Conservation (phyloP, 2,797 vertebrate species). For the Oreortyx pictus region DNA sequence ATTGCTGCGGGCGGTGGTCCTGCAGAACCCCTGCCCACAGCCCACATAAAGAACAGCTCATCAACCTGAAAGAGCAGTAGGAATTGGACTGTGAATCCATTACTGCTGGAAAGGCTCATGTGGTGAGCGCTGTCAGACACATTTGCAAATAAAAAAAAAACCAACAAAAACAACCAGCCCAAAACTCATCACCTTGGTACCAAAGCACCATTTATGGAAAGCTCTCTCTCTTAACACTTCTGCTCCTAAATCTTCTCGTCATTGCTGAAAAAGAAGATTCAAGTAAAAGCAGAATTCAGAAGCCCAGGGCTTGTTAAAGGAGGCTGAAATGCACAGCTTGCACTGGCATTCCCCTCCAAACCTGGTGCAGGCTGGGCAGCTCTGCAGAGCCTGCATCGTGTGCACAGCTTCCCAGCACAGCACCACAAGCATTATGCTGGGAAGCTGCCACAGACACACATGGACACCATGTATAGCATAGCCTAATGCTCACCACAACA, state of each 20-base stretch:
- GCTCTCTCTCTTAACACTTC: background rate
- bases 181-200: background rate
- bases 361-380: background rate
- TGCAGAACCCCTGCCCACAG: background rate
- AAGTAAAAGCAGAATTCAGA: background rate
- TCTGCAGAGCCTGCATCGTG: rapidly evolving
- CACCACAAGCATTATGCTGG: background rate
- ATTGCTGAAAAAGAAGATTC: background rate
- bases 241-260: background rate
- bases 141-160: background rate
- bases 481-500: background rate
- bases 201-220: background rate
- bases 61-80: background rate
- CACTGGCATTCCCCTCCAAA: background rate
- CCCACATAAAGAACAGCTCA: background rate
- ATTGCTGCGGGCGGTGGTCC: background rate
- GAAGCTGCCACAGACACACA: background rate
- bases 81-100: background rate
- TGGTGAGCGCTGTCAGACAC: background rate
- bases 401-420: background rate
- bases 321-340: no score
- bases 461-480: rapidly evolving
- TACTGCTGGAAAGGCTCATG: background rate
- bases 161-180: background rate
- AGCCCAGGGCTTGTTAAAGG: no score